phyloP scores from a whole-genome alignment of 2,797 vertebrate genomes.

The Propithecus perrieri region DNA sequence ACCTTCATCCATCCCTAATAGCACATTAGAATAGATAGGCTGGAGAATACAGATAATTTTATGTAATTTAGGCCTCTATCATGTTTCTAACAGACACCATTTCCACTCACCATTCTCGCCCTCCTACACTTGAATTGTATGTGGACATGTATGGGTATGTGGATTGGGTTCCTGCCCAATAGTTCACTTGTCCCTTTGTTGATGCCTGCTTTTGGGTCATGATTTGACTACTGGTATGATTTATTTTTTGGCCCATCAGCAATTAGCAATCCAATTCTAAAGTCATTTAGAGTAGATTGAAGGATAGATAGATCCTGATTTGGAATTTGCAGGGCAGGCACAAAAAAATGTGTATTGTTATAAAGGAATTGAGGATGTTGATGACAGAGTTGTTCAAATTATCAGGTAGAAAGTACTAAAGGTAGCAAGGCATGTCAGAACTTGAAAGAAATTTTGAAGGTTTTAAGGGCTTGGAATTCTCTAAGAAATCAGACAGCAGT shows the following conservation, averaged over 20 bases:
- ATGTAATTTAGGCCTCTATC: neutral
- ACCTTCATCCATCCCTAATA: neutral
- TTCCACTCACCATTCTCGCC: neutral
- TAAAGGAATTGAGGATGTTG: neutral
- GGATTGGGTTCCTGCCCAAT: neutral
- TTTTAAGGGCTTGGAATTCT: neutral
- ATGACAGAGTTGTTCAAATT: neutral
- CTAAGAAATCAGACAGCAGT: neutral
- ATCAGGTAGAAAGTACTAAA: neutral
- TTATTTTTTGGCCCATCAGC: neutral
- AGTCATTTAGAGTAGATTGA: neutral
- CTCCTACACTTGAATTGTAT: neutral
- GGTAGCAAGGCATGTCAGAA: neutral
- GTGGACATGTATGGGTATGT: neutral
- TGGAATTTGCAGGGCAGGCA: neutral
- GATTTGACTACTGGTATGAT: neutral
- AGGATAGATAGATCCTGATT: neutral
- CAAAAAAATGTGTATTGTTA: neutral
- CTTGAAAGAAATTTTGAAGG: neutral
- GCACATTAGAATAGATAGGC: neutral
- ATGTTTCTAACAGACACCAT: neutral
- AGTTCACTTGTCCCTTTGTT: neutral
- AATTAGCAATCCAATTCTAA: neutral
- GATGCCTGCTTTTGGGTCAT: neutral
- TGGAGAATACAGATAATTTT: neutral